Conservation (phyloP, 2,888 invertebrate species). For the Latheticus oryzae region DNA sequence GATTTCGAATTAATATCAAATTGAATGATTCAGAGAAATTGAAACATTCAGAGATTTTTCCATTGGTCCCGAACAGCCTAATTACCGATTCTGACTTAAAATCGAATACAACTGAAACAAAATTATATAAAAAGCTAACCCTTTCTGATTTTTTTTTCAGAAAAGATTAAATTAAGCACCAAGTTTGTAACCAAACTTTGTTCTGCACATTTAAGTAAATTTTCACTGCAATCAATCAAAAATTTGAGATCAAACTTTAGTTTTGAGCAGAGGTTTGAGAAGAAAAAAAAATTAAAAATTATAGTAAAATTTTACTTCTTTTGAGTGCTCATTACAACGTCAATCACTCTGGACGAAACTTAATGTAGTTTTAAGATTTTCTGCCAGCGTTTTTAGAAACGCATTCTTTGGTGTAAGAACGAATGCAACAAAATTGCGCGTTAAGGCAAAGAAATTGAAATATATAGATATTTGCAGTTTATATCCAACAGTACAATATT, state of each 20-base stretch:
- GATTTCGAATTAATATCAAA: slow-evolving; percentile 45
- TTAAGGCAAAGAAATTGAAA: too few relatives aligned
- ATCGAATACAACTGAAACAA: slow-evolving; percentile 42
- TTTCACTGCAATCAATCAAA: slow-evolving; percentile 50
- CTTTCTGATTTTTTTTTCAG: slow-evolving; percentile 17
- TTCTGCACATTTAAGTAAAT: slow-evolving; percentile 49
- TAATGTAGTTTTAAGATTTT: slow-evolving; percentile 39
- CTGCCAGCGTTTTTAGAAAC: slow-evolving; percentile 46
- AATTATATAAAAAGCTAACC: slow-evolving; percentile 5
- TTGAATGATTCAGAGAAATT: slow-evolving; percentile 43
- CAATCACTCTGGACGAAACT: slow-evolving; percentile 39
- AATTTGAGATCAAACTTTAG: slow-evolving; percentile 37
- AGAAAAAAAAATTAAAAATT: slow-evolving; percentile 15
- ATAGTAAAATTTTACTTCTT: slow-evolving; percentile 41
- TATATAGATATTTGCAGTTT: too few relatives aligned
- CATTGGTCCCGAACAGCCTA: slow-evolving; percentile 47
- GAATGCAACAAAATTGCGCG: too few relatives aligned
- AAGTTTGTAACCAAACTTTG: slow-evolving; percentile 55
- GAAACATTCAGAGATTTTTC: slow-evolving; percentile 48
- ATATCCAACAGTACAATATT: too few relatives aligned
- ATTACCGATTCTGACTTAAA: slow-evolving; percentile 44
- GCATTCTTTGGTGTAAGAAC: too few relatives aligned
- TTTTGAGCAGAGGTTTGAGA: slow-evolving; percentile 27
- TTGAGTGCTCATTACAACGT: slow-evolving; percentile 38
- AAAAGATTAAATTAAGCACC: slow-evolving; percentile 42